Base-by-base conservation (phyloP, 64 coral and sea anemone species). In the Stylophora pistillata region DNA sequence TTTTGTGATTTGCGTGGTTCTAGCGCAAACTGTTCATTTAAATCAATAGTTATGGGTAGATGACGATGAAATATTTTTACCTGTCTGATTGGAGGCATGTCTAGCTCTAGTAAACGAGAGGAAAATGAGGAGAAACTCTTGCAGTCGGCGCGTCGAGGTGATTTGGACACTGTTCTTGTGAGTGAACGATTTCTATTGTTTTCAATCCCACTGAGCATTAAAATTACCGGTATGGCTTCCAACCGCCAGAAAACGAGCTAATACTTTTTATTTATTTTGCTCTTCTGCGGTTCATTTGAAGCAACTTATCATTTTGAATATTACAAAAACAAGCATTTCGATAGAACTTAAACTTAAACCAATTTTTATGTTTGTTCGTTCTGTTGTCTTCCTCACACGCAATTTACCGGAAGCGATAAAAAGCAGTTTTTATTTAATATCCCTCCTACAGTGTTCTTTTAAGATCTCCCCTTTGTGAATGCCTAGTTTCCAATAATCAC, bases 61-160 rank as follows among this genome's bases (percentile, higher is more conserved):
- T 84, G 61, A 84, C 80, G 62, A 69, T 84, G 33, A 84, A 68
- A 28, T n/a, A 23, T 84, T 70, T 15, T 68, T 64, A 21, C 29
- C 20, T 84, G 30, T 10, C 47, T 55, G 55, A 58, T 55, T 21
- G 21, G 75, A 79, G 79, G 78, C 29, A 94, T 94, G 86, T 88
- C 92, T 58, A 89, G 62, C 53, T 15, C 73, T 11, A 71, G 61
- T 16, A 96, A 96, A 74, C 78, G 86, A 47, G 90, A 89, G 54
- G 95, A 96, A 26, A 82, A 72, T 55, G 95, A 96, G 62, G 95
- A 96, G 32, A 96, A 82, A 84, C 84, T 96, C 4, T 71, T 96
- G 30, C 95, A 93, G 71, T 91, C 95, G 32, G 85, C 95, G 54
- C 89, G 95, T 53, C 88, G 92, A 23, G 95, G 95, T 12, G 95